Percentiles rank a stretch among this genome's conserved stretches.
These are phyloP conservation scores for Urophycis tenuis DNA, from an alignment of 2,797 vertebrate species.

Conservation along the genomic window DNA sequence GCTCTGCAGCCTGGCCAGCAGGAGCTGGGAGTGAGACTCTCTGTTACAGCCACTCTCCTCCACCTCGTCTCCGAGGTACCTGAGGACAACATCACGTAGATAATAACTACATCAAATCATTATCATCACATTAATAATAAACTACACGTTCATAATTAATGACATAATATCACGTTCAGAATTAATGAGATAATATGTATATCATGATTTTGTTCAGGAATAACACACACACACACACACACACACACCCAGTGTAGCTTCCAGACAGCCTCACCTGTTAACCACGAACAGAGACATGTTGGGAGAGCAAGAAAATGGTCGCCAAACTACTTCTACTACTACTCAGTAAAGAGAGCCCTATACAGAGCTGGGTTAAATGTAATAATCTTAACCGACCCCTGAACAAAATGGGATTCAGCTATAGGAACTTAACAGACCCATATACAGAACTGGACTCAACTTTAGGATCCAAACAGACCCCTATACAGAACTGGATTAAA, in stretches of 20 bases:
- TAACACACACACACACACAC: neutral
- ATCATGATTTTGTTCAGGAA: too few species aligned
- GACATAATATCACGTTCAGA: too few species aligned
- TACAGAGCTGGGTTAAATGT: too few species aligned
- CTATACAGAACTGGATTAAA: neutral
- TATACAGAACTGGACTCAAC: too few species aligned
- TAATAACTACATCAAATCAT: neutral
- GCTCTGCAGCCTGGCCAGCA: slow-evolving; percentile 77
- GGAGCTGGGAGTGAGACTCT: slow-evolving; percentile 60
- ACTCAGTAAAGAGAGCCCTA: neutral
- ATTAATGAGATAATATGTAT: too few species aligned
- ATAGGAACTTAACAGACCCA: too few species aligned
- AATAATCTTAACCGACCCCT: too few species aligned
- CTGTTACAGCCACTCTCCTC: slow-evolving; percentile 25
- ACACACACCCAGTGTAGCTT: neutral
- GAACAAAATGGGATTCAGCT: too few species aligned
- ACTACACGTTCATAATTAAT: too few species aligned
- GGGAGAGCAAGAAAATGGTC: neutral
- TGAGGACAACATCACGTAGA: slow-evolving; percentile 28
- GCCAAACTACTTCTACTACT: neutral
- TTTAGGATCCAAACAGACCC: too few species aligned
- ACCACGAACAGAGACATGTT: slow-evolving; percentile 59
- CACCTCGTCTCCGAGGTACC: slow-evolving; percentile 74
- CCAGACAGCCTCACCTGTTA: slow-evolving; percentile 45
- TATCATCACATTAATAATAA: neutral